Evolutionary conservation across 2,113 vertebrate genomes (phyloP).

Genomic region (Thamnophis sirtalis): DNA sequence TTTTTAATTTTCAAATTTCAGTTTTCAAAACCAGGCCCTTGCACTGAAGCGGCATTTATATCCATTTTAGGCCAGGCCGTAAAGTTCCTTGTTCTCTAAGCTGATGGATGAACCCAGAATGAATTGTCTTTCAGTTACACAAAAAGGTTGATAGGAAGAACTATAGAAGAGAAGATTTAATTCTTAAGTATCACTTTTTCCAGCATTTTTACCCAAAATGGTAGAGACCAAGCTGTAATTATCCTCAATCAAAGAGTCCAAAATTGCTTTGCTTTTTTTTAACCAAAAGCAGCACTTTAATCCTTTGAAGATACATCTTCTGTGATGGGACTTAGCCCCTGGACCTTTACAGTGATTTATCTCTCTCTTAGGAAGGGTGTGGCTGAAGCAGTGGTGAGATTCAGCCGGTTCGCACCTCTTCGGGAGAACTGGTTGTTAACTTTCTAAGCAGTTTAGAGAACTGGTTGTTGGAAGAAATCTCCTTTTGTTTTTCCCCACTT

Average conservation of each 20-base stretch:
- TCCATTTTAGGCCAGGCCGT: not conserved
- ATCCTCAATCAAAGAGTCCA: not conserved
- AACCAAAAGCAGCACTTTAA: not conserved
- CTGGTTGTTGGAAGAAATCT: no score
- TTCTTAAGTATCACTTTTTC: not conserved
- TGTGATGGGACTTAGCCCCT: not conserved
- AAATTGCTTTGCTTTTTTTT: not conserved
- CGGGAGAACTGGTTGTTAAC: no score
- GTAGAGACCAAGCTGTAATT: not conserved
- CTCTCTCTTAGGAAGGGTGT: not conserved
- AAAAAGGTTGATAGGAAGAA: not conserved
- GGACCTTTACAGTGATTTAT: not conserved
- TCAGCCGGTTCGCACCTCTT: no score
- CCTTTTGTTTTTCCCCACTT: no score
- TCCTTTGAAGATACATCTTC: not conserved
- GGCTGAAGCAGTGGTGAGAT: no score
- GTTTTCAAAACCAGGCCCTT: not conserved
- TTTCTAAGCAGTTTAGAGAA: no score
- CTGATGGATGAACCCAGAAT: not conserved
- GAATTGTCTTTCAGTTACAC: not conserved
- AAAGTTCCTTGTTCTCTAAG: not conserved
- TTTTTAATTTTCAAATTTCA: not conserved
- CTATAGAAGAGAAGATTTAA: not conserved
- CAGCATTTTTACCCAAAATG: not conserved
- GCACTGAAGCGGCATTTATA: not conserved